Percentiles rank a stretch among this genome's conserved stretches.
Conservation (phyloP, 92 coral and sea anemone genomes). For the Siderastrea radians region DNA sequence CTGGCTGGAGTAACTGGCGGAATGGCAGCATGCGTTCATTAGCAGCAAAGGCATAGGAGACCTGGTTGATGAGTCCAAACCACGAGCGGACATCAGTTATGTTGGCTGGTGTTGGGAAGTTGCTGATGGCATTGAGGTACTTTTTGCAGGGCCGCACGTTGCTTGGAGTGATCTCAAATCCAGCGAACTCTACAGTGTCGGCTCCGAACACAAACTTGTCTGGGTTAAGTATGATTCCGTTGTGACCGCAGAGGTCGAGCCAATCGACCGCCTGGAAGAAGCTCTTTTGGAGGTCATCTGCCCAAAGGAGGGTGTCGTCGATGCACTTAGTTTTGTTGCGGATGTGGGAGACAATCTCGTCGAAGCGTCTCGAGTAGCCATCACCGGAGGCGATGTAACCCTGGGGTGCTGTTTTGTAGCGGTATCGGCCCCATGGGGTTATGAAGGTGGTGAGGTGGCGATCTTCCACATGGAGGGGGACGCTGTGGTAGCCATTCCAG, state of each 20-base stretch:
- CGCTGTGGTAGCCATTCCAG: conserved; percentile 71
- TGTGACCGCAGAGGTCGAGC: conserved; percentile 64
- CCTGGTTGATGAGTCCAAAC: conserved; percentile 75
- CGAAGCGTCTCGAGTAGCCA: conserved; percentile 66
- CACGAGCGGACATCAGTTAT: conserved; percentile 70
- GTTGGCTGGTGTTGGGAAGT: conserved; percentile 70
- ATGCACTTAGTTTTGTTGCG: conserved; percentile 56
- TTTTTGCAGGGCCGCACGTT: conserved; percentile 53
- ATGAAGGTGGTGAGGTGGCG: conserved; percentile 77
- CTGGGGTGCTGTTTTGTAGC: conserved; percentile 81
- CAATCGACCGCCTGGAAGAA: conserved; percentile 35
- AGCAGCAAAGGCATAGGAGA: conserved; percentile 67
- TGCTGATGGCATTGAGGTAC: conserved; percentile 57
- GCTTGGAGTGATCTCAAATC: conserved; percentile 51
- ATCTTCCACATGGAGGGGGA: conserved; percentile 66
- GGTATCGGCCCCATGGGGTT: conserved; percentile 78
- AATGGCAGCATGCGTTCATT: conserved; percentile 39
- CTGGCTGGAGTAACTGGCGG: conserved; percentile 18
- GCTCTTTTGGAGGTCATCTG: conserved; percentile 32
- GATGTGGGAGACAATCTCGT: conserved; percentile 65
- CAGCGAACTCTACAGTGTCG: conserved; percentile 46
- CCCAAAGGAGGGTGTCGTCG: conserved; percentile 52
- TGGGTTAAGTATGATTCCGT: conserved; percentile 53
- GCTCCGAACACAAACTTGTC: conserved; percentile 58
- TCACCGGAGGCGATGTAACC: conserved; percentile 71